Conservation (phyloP, 2,797 vertebrate species). For the Bovichtus variegatus region DNA sequence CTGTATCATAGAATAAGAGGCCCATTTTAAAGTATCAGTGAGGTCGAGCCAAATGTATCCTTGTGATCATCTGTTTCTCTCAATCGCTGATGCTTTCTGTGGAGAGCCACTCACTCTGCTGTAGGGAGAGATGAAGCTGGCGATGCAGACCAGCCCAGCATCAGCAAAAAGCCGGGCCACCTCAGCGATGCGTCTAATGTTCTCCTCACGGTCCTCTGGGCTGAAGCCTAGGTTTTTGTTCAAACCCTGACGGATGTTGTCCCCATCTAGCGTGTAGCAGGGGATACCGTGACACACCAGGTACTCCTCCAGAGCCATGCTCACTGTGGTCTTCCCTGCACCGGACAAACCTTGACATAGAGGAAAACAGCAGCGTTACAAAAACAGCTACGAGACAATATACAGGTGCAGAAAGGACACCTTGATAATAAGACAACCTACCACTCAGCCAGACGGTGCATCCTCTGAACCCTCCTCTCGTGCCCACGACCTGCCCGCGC, state of each 20-base stretch:
- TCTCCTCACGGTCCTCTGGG: conserved; percentile 97
- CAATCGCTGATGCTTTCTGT: conserved; percentile 1
- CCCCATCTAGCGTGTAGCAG: conserved; percentile 97
- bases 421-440: conserved; percentile 61
- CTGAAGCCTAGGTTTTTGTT: conserved; percentile 98
- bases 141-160: conserved; percentile 96
- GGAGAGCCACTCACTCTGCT: conserved; percentile 85
- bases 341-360: conserved; percentile 90
- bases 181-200: conserved; percentile 96
- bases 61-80: background rate
- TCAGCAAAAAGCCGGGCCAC: conserved; percentile 98
- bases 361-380: conserved; percentile 3
- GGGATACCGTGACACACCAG: conserved; percentile 98
- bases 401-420: background rate
- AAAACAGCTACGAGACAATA: background rate
- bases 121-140: conserved; percentile 98
- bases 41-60: background rate
- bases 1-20: background rate
- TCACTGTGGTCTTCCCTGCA: conserved; percentile 98
- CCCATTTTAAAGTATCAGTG: background rate
- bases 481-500: conserved; percentile 97
- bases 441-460: conserved; percentile 98
- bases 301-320: conserved; percentile 98
- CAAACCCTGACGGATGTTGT: conserved; percentile 98
- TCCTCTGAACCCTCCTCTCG: conserved; percentile 96